Evolutionary conservation across 2,888 invertebrate species (phyloP).

Genomic region (Auanema freiburgensis): DNA sequence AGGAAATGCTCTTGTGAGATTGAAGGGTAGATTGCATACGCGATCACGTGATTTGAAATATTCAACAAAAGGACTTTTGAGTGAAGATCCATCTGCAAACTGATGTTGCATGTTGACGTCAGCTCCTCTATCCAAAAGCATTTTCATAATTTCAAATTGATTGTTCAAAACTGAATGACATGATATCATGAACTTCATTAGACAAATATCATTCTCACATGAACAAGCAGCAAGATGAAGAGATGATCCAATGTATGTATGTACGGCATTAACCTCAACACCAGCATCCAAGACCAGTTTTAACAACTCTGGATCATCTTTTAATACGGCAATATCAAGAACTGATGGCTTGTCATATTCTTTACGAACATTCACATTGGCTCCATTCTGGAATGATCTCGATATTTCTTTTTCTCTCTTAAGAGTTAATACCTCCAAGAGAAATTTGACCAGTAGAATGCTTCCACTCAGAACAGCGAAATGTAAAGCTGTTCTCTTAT

Average conservation of each 20-base stretch:
- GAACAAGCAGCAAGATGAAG: constrained; percentile 66
- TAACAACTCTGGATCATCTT: constrained; percentile 60
- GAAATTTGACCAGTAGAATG: constrained; percentile 75
- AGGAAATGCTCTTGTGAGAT: background rate
- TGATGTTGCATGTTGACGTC: constrained; percentile 52
- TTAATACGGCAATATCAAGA: constrained; percentile 80
- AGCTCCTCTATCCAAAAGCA: constrained; percentile 48
- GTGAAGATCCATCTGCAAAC: constrained; percentile 46
- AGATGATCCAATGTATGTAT: constrained; percentile 65
- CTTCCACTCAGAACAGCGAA: constrained; percentile 82
- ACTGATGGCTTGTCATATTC: constrained; percentile 78
- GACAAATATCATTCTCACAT: constrained; percentile 35
- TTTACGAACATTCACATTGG: constrained; percentile 72
- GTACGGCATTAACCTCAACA: constrained; percentile 67
- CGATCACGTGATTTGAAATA: constrained; percentile 43
- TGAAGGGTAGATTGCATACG: background rate
- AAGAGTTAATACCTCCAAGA: constrained; percentile 68
- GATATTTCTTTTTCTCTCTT: background rate
- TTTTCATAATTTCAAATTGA: constrained; percentile 49
- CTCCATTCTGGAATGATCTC: constrained; percentile 74
- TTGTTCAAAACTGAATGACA: constrained; percentile 41
- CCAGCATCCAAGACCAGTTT: constrained; percentile 66
- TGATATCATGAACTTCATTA: no score
- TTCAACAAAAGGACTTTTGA: constrained; percentile 58
- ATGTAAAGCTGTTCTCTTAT: constrained; percentile 83